Evolutionary conservation across 2,797 vertebrate species (phyloP).

Genomic region (Florisuga fusca): DNA sequence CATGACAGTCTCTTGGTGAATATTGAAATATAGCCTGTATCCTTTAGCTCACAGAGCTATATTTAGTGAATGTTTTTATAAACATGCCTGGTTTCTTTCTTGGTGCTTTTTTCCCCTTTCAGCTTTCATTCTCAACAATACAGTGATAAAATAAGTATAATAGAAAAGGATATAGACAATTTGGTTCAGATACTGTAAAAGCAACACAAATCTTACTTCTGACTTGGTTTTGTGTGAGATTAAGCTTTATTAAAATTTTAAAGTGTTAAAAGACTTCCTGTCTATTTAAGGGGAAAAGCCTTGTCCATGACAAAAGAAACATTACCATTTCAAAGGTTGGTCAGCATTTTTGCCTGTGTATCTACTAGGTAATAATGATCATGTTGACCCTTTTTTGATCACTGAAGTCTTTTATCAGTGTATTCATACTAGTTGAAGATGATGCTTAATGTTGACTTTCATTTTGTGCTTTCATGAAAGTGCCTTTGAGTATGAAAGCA

Average conservation of each 20-base stretch:
- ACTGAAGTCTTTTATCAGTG: conserved; percentile 40
- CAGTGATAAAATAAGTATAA: background rate
- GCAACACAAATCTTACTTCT: background rate
- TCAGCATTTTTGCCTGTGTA: conserved; percentile 31
- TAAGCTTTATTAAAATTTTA: conserved; percentile 25
- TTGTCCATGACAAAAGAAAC: conserved; percentile 22
- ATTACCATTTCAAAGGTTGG: conserved; percentile 40
- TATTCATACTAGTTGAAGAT: conserved; percentile 21
- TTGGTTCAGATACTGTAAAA: background rate
- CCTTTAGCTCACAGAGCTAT: background rate
- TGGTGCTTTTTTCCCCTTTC: background rate
- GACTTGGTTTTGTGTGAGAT: background rate
- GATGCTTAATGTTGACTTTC: background rate
- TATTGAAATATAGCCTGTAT: background rate
- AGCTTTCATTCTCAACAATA: background rate
- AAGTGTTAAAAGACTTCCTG: background rate
- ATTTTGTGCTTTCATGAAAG: conserved; percentile 44
- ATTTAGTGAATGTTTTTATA: background rate
- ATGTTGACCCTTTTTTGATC: conserved; percentile 29
- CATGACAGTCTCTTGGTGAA: background rate
- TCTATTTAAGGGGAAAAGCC: conserved; percentile 38
- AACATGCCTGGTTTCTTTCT: background rate
- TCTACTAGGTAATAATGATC: conserved; percentile 37
- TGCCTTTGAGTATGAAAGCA: conserved; percentile 53
- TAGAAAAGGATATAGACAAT: background rate